Conservation (phyloP, 2,888 invertebrate species). For the Yponomeuta cagnagella region DNA sequence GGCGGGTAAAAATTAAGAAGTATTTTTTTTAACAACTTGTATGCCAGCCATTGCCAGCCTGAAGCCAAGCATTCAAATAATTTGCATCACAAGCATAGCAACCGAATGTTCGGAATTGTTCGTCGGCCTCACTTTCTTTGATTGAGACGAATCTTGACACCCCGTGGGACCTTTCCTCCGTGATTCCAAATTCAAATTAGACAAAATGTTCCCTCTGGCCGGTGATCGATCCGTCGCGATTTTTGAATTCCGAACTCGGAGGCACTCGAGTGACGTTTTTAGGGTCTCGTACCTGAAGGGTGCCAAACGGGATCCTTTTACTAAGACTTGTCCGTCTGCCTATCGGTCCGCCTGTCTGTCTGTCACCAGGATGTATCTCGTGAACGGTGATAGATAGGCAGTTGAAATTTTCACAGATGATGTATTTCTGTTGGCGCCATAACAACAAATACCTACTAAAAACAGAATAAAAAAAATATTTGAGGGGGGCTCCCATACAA, state of each 20-base stretch:
- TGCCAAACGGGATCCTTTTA: too few relatives aligned
- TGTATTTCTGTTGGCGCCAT: too few relatives aligned
- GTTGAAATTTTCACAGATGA: too few relatives aligned
- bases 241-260: slow-evolving; percentile 16
- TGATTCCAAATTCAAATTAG: slow-evolving; percentile 43
- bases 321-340: too few relatives aligned
- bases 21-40: too few relatives aligned
- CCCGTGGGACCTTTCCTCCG: slow-evolving; percentile 49
- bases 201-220: slow-evolving; percentile 7
- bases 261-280: slow-evolving; percentile 2
- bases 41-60: background rate
- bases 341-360: too few relatives aligned
- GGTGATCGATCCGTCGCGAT: slow-evolving; percentile 29
- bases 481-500: too few relatives aligned
- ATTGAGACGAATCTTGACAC: slow-evolving; percentile 12
- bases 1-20: background rate
- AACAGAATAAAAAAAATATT: too few relatives aligned
- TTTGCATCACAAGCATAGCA: background rate
- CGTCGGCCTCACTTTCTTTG: background rate
- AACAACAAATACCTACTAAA: too few relatives aligned
- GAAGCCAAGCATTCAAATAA: background rate
- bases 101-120: background rate
- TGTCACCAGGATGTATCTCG: too few relatives aligned
- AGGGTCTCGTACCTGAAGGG: too few relatives aligned
- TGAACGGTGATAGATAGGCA: too few relatives aligned